phyloP scores from a whole-genome alignment of 2,888 invertebrate species.

The Pristionchus arcanus region DNA sequence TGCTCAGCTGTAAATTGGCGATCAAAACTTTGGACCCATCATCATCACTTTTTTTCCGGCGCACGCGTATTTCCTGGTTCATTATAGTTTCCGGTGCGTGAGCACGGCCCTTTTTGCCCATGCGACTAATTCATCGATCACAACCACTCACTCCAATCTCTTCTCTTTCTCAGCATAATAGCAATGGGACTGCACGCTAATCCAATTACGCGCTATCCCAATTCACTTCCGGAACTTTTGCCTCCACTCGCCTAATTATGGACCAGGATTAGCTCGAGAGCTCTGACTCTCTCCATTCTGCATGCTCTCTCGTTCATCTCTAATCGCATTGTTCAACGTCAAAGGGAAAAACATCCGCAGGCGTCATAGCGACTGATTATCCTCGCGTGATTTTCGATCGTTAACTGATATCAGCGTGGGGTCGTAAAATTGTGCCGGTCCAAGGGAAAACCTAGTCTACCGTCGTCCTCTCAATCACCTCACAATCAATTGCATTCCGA shows the following conservation, averaged over 20 bases:
- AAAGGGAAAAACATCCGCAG: background rate
- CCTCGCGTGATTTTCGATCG: background rate
- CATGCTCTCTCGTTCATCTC: background rate
- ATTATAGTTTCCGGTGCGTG: background rate
- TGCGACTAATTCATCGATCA: background rate
- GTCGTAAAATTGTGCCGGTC: background rate
- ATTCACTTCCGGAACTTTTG: background rate
- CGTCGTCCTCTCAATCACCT: background rate
- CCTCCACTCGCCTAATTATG: background rate
- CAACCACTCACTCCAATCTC: background rate
- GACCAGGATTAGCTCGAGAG: background rate
- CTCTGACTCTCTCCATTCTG: background rate
- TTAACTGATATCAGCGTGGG: background rate
- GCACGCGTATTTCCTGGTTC: background rate
- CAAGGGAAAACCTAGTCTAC: background rate
- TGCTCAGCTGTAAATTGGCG: too few species aligned
- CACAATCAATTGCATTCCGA: background rate
- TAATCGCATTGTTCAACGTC: background rate
- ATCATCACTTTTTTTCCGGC: too few species aligned
- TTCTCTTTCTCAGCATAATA: background rate
- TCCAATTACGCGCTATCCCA: constrained; percentile 2
- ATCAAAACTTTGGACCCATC: too few species aligned
- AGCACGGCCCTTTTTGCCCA: background rate
- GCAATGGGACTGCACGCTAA: background rate
- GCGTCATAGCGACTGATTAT: constrained; percentile 13